Conservation (phyloP, 2,888 invertebrate species). For the Hypena proboscidalis region DNA sequence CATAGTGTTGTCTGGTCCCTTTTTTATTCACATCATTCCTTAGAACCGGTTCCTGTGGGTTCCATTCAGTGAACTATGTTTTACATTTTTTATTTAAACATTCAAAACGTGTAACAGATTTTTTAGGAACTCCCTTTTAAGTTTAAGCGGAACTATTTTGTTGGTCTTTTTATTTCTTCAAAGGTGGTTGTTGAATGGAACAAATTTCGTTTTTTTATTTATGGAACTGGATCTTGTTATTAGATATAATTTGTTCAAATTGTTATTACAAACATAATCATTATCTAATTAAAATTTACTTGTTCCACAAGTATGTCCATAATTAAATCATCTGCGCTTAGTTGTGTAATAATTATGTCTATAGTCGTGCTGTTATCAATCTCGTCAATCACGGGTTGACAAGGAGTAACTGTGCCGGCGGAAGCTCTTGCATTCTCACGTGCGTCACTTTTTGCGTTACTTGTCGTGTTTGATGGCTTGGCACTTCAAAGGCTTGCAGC, state of each 20-base stretch:
- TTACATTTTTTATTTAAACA: slow-evolving; percentile 25
- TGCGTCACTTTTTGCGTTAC: slow-evolving; percentile 46
- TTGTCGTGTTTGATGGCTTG: slow-evolving; percentile 30
- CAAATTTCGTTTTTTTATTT: no score
- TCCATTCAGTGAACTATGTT: slow-evolving; percentile 44
- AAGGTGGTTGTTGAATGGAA: no score
- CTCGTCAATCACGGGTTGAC: slow-evolving; percentile 12
- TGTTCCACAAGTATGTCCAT: no score
- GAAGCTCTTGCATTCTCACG: slow-evolving; percentile 63
- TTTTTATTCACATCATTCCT: slow-evolving; percentile 42
- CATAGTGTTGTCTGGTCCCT: slow-evolving; percentile 30
- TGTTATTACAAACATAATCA: no score
- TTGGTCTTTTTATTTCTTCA: background rate
- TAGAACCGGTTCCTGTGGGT: slow-evolving; percentile 35
- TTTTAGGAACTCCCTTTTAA: slow-evolving; percentile 8
- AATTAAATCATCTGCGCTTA: slow-evolving; percentile 17
- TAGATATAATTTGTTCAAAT: no score
- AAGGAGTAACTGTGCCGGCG: slow-evolving; percentile 32
- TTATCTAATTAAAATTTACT: no score
- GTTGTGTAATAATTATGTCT: slow-evolving; percentile 9
- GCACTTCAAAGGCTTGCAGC: slow-evolving; percentile 24
- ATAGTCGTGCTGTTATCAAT: slow-evolving; percentile 14
- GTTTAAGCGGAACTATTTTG: slow-evolving; percentile 1
- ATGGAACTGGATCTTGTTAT: no score
- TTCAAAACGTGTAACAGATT: slow-evolving; percentile 19